A percentile compares a stretch with the other conserved stretches of the same genome.
Conservation (phyloP, 2,888 invertebrate species). For the Criorhina ranunculi region DNA sequence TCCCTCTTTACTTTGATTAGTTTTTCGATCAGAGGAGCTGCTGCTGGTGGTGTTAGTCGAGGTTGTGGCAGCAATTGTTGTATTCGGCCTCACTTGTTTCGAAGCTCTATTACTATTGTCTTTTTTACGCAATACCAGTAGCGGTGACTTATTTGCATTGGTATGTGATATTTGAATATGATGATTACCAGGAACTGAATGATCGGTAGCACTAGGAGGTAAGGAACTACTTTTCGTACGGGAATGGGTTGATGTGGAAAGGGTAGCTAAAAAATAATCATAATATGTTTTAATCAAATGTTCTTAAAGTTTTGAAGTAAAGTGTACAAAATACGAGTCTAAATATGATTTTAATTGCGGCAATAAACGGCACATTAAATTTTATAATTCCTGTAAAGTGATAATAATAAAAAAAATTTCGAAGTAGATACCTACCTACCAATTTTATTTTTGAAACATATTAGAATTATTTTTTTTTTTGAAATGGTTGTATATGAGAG, state of each 20-base stretch:
- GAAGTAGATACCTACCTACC: no score
- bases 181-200: constrained; percentile 81
- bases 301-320: constrained; percentile 30
- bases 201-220: constrained; percentile 85
- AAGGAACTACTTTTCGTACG: constrained; percentile 88
- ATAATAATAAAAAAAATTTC: no score
- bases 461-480: no score
- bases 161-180: constrained; percentile 82
- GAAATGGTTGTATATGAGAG: no score
- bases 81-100: constrained; percentile 80
- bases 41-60: constrained; percentile 66
- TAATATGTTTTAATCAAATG: constrained; percentile 79
- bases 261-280: constrained; percentile 88
- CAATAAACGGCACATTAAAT: neutral
- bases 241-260: constrained; percentile 90
- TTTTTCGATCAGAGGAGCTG: constrained; percentile 43
- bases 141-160: constrained; percentile 81
- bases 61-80: constrained; percentile 79
- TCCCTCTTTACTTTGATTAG: constrained; percentile 53
- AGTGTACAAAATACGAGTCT: constrained; percentile 30
- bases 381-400: neutral
- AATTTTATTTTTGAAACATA: no score
- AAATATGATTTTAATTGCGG: neutral
- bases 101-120: constrained; percentile 80
- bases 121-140: constrained; percentile 82